phyloP scores from a whole-genome alignment of 2,797 vertebrate genomes.

The Acestrorhynchus altus region DNA sequence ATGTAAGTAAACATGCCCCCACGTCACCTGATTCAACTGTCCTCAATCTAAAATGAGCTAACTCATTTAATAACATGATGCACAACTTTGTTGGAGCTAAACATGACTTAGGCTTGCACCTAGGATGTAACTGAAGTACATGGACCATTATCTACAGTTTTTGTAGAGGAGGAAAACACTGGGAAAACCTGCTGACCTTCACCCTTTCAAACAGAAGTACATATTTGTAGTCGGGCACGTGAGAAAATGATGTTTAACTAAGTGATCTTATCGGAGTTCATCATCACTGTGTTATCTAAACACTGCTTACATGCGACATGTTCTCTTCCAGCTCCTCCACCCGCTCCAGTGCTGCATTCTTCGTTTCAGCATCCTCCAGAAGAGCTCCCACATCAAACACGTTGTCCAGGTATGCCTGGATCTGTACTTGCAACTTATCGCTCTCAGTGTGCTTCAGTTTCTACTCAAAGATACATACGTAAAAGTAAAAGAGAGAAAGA shows the following conservation, averaged over 20 bases:
- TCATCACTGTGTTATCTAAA: slow-evolving; percentile 2
- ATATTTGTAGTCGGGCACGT: background rate
- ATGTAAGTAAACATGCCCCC: background rate
- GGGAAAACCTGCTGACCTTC: background rate
- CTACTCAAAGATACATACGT: slow-evolving; percentile 68
- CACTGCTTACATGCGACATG: slow-evolving; percentile 87
- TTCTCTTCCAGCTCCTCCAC: slow-evolving; percentile 89
- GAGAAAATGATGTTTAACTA: slow-evolving; percentile 6
- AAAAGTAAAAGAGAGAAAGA: slow-evolving; percentile 1
- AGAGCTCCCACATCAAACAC: slow-evolving; percentile 89
- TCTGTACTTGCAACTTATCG: slow-evolving; percentile 92
- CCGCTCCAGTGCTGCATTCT: slow-evolving; percentile 87
- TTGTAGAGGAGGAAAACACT: background rate
- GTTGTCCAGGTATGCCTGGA: slow-evolving; percentile 95
- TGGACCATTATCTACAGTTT: background rate
- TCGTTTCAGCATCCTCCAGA: slow-evolving; percentile 90
- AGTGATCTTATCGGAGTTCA: background rate
- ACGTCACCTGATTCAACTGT: background rate
- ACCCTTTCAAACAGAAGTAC: background rate
- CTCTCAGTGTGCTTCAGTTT: slow-evolving; percentile 88
- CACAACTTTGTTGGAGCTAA: background rate
- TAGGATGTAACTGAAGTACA: background rate
- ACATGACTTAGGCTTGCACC: background rate
- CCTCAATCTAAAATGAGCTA: background rate
- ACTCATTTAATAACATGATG: background rate